Conservation (phyloP, 2,888 invertebrate species). For the Sminthurinus aureus region DNA sequence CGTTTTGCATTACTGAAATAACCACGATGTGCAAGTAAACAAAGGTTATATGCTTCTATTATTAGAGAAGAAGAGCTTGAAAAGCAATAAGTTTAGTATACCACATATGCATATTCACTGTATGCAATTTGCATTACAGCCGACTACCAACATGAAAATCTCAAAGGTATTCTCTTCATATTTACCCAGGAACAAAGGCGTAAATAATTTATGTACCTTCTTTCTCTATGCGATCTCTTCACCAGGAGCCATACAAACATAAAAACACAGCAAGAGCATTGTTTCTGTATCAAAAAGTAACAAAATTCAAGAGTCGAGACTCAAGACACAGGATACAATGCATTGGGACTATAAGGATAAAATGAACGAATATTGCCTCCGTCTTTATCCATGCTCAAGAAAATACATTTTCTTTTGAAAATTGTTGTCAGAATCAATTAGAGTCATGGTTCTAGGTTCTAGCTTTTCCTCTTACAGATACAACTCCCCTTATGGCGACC, state of each 20-base stretch:
- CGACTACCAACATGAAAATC: slow-evolving; percentile 15
- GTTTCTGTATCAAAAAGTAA: neutral
- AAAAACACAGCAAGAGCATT: neutral
- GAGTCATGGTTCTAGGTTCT: slow-evolving; percentile 30
- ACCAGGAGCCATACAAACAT: neutral
- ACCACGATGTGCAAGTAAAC: no score
- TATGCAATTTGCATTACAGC: slow-evolving; percentile 22
- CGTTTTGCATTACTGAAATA: no score
- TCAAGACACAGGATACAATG: neutral
- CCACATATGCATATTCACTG: neutral
- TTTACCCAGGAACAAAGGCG: slow-evolving; percentile 19
- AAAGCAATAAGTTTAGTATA: neutral
- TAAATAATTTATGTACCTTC: slow-evolving; percentile 32
- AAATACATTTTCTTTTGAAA: slow-evolving; percentile 35
- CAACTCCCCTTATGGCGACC: neutral
- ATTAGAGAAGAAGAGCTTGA: neutral
- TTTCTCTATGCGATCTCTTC: slow-evolving; percentile 2
- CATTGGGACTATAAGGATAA: neutral
- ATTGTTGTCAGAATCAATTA: slow-evolving; percentile 40
- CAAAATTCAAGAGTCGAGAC: neutral
- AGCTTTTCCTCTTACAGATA: neutral
- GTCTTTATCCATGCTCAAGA: slow-evolving; percentile 26
- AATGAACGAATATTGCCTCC: slow-evolving; percentile 12
- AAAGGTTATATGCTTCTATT: neutral
- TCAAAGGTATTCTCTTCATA: slow-evolving; percentile 25